Percentiles rank a stretch among this genome's conserved stretches.
Conservation (phyloP, 2,113 vertebrate genomes). For the Illadopsis cleaveri region DNA sequence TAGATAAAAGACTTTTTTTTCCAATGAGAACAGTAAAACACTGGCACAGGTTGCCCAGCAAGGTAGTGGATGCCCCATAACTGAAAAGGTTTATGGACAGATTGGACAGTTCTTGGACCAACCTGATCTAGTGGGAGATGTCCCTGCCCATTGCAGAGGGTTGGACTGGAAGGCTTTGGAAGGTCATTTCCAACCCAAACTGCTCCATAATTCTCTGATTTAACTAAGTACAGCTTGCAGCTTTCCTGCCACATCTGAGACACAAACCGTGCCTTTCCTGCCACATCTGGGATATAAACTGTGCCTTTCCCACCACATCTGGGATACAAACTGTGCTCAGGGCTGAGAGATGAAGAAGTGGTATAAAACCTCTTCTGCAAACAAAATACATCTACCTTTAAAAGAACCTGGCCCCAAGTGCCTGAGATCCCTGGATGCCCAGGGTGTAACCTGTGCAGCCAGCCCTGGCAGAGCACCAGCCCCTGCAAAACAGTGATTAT, state of each 20-base stretch:
- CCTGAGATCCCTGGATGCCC: background rate
- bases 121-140: background rate
- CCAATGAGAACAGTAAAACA: rapidly evolving
- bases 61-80: too few relatives aligned
- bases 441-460: background rate
- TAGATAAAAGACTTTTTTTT: background rate
- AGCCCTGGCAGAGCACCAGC: background rate
- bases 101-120: background rate
- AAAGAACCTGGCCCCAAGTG: background rate
- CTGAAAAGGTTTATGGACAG: background rate
- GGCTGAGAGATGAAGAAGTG: background rate
- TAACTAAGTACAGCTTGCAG: background rate
- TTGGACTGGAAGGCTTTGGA: background rate
- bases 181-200: background rate
- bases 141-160: rapidly evolving
- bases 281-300: background rate
- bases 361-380: background rate
- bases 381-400: background rate
- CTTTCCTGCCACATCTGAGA: background rate
- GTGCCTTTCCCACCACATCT: background rate
- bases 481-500: background rate
- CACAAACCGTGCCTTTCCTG: background rate
- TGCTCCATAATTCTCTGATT: background rate
- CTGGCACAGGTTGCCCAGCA: background rate
- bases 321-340: background rate